Conservation (phyloP, 37 sponge, comb jelly and placozoan species). For the Chondrilla cf. caribensis region DNA sequence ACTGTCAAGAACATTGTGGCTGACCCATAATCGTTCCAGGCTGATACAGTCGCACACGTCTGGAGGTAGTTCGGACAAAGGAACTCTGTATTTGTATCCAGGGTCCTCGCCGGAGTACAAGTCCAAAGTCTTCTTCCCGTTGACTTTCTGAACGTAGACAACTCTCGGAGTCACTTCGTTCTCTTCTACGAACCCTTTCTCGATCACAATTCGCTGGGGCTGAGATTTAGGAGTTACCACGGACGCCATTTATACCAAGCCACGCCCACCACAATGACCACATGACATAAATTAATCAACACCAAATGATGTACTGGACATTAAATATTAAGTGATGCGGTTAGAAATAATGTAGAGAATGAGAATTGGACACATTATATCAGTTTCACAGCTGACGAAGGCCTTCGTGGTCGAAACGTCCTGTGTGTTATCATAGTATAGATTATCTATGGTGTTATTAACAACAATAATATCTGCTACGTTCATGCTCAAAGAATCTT, state of each 20-base stretch:
- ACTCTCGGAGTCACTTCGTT: not conserved
- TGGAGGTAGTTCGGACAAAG: constrained; percentile 40
- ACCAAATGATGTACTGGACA: not conserved
- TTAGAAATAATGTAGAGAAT: too few relatives aligned
- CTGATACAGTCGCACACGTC: constrained; percentile 41
- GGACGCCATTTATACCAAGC: not conserved
- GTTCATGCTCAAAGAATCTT: too few relatives aligned
- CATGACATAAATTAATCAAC: not conserved
- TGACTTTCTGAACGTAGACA: constrained; percentile 71
- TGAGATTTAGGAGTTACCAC: not conserved
- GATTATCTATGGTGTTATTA: too few relatives aligned
- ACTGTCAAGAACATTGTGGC: constrained; percentile 54
- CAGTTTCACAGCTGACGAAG: too few relatives aligned
- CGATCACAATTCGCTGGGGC: not conserved
- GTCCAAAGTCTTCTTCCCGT: constrained; percentile 59
- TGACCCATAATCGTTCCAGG: constrained; percentile 65
- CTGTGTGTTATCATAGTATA: too few relatives aligned
- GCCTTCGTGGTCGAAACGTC: too few relatives aligned
- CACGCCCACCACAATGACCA: not conserved
- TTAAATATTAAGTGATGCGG: too few relatives aligned
- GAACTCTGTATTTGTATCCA: constrained; percentile 37
- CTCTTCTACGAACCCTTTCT: not conserved
- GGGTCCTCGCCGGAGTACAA: constrained; percentile 69
- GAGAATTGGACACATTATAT: too few relatives aligned
- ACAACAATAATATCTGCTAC: too few relatives aligned